Conservation (phyloP, 2,888 invertebrate species). For the Shargacucullia verbasci region DNA sequence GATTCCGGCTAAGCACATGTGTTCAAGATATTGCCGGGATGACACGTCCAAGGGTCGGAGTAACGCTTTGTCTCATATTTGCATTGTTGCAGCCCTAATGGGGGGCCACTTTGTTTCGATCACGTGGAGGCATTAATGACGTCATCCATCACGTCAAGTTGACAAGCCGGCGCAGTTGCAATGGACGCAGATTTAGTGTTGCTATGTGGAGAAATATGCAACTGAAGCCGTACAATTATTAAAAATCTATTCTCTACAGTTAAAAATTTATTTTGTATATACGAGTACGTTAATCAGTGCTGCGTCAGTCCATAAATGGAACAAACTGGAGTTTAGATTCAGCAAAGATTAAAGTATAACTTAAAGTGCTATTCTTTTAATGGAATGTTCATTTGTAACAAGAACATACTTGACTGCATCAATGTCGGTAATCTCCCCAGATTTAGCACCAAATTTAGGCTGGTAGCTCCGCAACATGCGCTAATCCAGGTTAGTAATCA, state of each 20-base stretch:
- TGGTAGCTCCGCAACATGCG: slow-evolving; percentile 53
- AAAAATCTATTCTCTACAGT: slow-evolving; percentile 19
- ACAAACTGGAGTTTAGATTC: no score
- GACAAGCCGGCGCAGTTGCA: slow-evolving; percentile 77
- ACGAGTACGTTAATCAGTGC: no score
- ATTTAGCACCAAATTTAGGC: slow-evolving; percentile 60
- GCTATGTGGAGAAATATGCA: slow-evolving; percentile 35
- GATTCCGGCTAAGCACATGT: slow-evolving; percentile 52
- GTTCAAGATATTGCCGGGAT: slow-evolving; percentile 38
- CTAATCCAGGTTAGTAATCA: slow-evolving; percentile 76
- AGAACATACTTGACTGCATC: slow-evolving; percentile 28
- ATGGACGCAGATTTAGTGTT: slow-evolving; percentile 64
- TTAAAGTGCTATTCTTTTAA: slow-evolving; percentile 21
- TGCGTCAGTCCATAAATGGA: no score
- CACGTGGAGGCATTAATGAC: slow-evolving; percentile 77
- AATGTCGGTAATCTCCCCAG: slow-evolving; percentile 38
- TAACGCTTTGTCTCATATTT: slow-evolving; percentile 49
- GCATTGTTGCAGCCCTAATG: slow-evolving; percentile 65
- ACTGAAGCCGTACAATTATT: slow-evolving; percentile 24
- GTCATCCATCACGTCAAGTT: slow-evolving; percentile 81
- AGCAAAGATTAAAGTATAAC: slow-evolving; percentile 1
- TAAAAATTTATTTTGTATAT: slow-evolving; percentile 19
- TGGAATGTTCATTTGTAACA: slow-evolving; percentile 27
- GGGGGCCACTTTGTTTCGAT: slow-evolving; percentile 74
- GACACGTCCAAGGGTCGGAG: slow-evolving; percentile 20